Percentiles rank a stretch among this genome's conserved stretches.
Conservation (phyloP, 2,113 vertebrate species). For the Coptodon rendalli region DNA sequence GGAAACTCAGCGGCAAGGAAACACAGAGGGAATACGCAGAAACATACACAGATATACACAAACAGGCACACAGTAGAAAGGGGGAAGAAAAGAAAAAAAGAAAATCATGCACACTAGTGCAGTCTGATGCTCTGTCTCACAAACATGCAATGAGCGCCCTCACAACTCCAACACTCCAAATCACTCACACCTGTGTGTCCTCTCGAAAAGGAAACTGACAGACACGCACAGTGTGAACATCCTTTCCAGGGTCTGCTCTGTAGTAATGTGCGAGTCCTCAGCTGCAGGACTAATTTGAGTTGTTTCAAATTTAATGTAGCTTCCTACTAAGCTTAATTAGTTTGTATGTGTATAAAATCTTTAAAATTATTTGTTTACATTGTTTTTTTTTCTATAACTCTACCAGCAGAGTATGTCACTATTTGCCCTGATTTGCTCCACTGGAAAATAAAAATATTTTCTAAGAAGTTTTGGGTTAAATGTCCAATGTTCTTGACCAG, state of each 20-base stretch:
- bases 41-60: neutral
- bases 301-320: neutral
- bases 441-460: neutral
- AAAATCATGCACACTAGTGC: neutral
- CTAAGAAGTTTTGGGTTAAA: neutral
- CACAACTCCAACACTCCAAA: constrained; percentile 56
- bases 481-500: neutral
- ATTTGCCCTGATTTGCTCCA: neutral
- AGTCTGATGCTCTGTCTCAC: constrained; percentile 1
- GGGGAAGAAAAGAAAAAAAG: neutral
- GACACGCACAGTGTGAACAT: constrained; percentile 10
- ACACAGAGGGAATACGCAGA: constrained; percentile 13
- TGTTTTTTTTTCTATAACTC: neutral
- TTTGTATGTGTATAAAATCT: neutral
- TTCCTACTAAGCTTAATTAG: neutral
- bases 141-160: neutral
- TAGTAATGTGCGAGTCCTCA: neutral
- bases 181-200: constrained; percentile 64
- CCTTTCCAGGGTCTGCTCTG: neutral
- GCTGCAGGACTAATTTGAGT: neutral
- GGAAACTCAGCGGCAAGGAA: constrained; percentile 40
- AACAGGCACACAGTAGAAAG: neutral
- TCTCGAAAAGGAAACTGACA: constrained; percentile 44
- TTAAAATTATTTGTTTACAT: constrained; percentile 2
- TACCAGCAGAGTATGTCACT: neutral